phyloP scores from a whole-genome alignment of 92 coral and sea anemone genomes.

The Anthopleura xanthogrammica region DNA sequence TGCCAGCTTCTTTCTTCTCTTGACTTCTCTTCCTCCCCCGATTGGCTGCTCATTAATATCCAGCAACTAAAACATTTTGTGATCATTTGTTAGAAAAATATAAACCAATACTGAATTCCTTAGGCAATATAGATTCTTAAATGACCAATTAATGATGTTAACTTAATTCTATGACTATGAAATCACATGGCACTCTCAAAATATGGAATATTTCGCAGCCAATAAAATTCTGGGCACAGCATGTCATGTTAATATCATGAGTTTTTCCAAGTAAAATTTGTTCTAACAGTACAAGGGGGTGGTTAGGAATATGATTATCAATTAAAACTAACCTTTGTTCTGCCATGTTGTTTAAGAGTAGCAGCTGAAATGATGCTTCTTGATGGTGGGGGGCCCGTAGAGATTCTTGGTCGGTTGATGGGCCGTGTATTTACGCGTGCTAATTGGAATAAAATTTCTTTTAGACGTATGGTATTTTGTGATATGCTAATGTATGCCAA shows the following conservation, averaged over 20 bases:
- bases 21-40: constrained; percentile 93
- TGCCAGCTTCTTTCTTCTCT: constrained; percentile 83
- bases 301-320: neutral
- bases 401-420: constrained; percentile 43
- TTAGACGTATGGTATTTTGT: no score
- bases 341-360: constrained; percentile 93
- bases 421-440: constrained; percentile 69
- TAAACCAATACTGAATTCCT: neutral
- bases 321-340: constrained; percentile 71
- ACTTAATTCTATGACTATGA: no score
- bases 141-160: no score
- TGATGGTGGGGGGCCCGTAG: constrained; percentile 55
- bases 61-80: constrained; percentile 49
- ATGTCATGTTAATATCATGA: no score
- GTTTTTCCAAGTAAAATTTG: no score
- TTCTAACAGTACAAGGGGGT: neutral
- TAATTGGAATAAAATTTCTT: neutral
- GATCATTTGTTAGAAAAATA: neutral
- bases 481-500: no score
- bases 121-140: neutral
- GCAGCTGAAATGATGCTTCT: constrained; percentile 96
- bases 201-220: no score
- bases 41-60: constrained; percentile 98
- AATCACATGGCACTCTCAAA: no score
- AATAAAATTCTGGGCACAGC: no score